A percentile compares a stretch with the other conserved stretches of the same genome.
Conservation (phyloP, 2,797 vertebrate genomes). For the Aselliscus stoliczkanus region DNA sequence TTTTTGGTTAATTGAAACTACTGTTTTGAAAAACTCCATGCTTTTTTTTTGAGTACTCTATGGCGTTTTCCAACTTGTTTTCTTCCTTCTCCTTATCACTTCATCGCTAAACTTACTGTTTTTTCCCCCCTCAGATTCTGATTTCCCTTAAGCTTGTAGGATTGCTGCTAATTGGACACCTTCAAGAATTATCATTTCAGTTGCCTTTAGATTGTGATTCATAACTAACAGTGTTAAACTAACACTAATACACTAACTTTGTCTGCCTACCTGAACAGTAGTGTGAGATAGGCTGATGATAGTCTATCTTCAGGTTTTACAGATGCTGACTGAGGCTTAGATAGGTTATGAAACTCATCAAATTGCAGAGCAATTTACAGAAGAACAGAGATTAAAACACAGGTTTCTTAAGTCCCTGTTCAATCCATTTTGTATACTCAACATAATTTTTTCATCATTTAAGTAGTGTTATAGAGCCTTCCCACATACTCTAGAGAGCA, state of each 20-base stretch:
- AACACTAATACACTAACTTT: background rate
- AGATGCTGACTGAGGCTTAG: background rate
- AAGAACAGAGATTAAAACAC: background rate
- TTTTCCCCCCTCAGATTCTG: background rate
- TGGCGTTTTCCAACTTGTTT: background rate
- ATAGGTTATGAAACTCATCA: background rate
- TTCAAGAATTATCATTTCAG: background rate
- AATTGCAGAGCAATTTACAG: background rate
- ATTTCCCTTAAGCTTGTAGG: background rate
- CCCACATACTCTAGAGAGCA: background rate
- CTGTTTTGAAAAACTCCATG: background rate
- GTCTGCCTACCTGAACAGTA: background rate
- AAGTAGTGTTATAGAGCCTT: background rate
- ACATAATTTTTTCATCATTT: background rate
- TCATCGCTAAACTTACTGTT: background rate
- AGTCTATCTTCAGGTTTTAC: background rate
- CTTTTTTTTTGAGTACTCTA: background rate
- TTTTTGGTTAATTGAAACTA: conserved; percentile 6
- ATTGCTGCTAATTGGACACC: background rate
- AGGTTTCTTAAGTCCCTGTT: background rate
- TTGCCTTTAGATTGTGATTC: background rate
- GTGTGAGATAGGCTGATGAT: background rate
- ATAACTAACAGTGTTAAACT: background rate
- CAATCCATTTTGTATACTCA: background rate
- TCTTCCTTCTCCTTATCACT: background rate